Percentiles rank a stretch among this genome's conserved stretches.
Conservation (phyloP, 2,888 invertebrate genomes). For the Nezara viridula region DNA sequence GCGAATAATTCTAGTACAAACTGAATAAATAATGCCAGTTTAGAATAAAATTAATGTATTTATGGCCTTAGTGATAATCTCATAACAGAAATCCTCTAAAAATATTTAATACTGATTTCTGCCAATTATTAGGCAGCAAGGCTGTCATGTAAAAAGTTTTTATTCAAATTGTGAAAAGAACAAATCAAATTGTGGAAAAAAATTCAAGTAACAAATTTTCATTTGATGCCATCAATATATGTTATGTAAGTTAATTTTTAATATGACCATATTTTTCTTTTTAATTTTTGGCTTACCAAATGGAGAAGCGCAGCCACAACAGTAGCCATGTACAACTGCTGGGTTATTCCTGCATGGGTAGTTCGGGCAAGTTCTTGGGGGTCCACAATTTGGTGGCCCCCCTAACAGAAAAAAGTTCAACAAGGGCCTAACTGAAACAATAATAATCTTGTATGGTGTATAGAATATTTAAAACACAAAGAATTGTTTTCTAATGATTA, state of each 20-base stretch:
- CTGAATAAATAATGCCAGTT: no score
- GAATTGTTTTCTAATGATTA: background rate
- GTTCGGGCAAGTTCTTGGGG: conserved; percentile 65
- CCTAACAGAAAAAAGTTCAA: conserved; percentile 32
- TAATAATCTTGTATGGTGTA: background rate
- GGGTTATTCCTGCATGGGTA: conserved; percentile 66
- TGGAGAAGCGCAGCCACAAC: conserved; percentile 76
- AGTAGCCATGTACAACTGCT: conserved; percentile 74
- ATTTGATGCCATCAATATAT: no score
- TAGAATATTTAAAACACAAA: background rate
- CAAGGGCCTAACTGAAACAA: conserved; percentile 37
- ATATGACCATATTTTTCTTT: background rate
- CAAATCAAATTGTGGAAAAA: no score
- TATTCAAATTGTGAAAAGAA: no score
- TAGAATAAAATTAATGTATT: no score
- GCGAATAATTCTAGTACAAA: no score
- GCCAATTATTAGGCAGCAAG: no score
- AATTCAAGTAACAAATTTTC: no score
- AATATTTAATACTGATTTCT: no score
- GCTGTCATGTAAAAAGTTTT: no score
- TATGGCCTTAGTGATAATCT: no score
- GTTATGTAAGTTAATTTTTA: background rate
- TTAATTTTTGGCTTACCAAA: conserved; percentile 72
- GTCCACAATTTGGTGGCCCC: conserved; percentile 57
- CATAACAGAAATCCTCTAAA: no score